Base-by-base conservation (phyloP, 2,113 vertebrate species). In the Vanacampus margaritifer region DNA sequence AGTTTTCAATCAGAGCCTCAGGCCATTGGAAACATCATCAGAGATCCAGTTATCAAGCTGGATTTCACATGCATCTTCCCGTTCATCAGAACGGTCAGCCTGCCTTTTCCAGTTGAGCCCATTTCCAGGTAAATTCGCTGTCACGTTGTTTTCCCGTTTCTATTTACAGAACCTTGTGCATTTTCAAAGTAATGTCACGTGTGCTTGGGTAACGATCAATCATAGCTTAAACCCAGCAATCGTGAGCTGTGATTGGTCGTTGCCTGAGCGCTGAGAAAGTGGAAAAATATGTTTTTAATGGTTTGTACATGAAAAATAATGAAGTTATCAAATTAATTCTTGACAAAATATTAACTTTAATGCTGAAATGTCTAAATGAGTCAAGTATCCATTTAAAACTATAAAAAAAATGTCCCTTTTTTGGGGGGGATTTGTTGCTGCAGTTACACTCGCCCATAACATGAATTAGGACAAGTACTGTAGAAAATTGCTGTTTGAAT, bases 21-120 rank as follows among this genome's bases (percentile, higher is more conserved):
- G 53, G 70, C 76, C 1, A 39, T 14, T 3, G 87, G 82, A 23
- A 88, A 88, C 58, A 89, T 93, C 58, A 71, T 91, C 69, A 80
- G 90, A 73, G 65, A 90, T 36, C 87, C 90, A 0, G 53, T 80
- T 11, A 78, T 93, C 10, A 83, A 86, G 54, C 74, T 92, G 48
- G 79, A 87, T 17, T 91, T 84, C 77, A 87, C 72, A 4, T 93
- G 91, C 23, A 9, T 90, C n/a, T 90, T 86, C 74, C 90, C 91
- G 0, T 89, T 86, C 64, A 9, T 81, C 48, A 74, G 86, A n/a
- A 86, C 32, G 1, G 70, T 91, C 79, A 90, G 89, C 48, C 71
- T 93, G 41, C 72, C 80, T 9, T 89, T 89, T 62, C 76, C 86
- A 0, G 14, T 92, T 39, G 0, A 79, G 10, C 84, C 89, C 0